Base-by-base conservation (phyloP, 2,888 invertebrate genomes). In the Colostygia pectinataria region DNA sequence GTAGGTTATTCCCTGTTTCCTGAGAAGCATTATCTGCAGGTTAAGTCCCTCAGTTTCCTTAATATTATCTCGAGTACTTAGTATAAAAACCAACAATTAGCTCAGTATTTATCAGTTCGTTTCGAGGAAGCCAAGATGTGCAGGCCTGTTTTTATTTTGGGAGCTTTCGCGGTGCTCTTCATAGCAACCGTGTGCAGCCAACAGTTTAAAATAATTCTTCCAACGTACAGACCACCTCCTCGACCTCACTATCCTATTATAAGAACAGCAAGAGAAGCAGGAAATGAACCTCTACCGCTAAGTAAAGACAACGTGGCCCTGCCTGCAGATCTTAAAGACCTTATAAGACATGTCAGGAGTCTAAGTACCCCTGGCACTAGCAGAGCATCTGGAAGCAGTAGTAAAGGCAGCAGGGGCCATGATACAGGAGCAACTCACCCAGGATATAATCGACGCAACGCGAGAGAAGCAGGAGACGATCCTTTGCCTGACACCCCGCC, bases 371-470 rank as follows among this genome's bases (percentile, higher is more conserved):
- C 77, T 66, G 50, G 54, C 65, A 3, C 71, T 71, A 47, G 77
- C 66, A 5, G 72, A 55, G 29, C 61, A 66, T 14, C 66, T 9
- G 69, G 73, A 2, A 63, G 71, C 33, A 65, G 68, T 25, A 65
- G 66, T 31, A 53, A 58, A n/a, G 60, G 67, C 2, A 61, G 62
- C 23, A 51, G 68, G 12, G 65, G 63, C 37, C 53, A 66, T 1
- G 57, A 74, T 28, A 75, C 74, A 4, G 74, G 74, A 4, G 47
- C 68, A 3, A 74, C 74, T 2, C 74, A 76, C 48, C 73, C 77
- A 6, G 78, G 74, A 7, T 74, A 74, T 53, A 76, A 77, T 39
- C 66, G 73, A 2, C 71, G 78, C 12, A 74, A 80, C 32, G 59
- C 76, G 4, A 66, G 73, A 34, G 61, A 36, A 36, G 34, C 27